A percentile compares a stretch with the other conserved stretches of the same genome.
Evolutionary conservation across 2,888 invertebrate genomes (phyloP).

Genomic region (Atherix ibis): DNA sequence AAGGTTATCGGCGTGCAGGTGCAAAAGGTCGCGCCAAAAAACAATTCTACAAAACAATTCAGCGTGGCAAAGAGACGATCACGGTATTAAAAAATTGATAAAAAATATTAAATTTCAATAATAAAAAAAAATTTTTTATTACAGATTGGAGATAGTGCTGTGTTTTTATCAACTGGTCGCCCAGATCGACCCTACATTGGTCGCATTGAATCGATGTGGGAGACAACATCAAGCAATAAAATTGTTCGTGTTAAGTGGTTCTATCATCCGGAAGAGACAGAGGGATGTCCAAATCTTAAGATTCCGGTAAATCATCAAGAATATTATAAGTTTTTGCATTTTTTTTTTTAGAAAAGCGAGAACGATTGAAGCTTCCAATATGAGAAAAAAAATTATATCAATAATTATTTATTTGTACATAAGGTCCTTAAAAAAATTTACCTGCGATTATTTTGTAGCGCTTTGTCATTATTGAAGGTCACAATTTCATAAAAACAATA

Average conservation of each 20-base stretch:
- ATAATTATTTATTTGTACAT: no score
- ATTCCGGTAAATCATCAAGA: constrained; percentile 59
- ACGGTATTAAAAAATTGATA: constrained; percentile 36
- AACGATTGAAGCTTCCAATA: no score
- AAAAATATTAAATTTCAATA: constrained; percentile 4
- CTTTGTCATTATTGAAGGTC: no score
- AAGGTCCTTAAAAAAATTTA: no score
- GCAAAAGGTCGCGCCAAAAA: constrained; percentile 68
- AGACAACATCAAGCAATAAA: constrained; percentile 72
- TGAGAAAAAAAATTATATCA: no score
- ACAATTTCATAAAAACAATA: no score
- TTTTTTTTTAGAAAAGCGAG: no score
- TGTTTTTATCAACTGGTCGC: constrained; percentile 81
- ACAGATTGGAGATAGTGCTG: constrained; percentile 88
- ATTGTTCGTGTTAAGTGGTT: constrained; percentile 90
- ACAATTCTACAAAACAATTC: constrained; percentile 73
- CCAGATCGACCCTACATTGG: constrained; percentile 89
- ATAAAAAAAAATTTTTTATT: constrained; percentile 6
- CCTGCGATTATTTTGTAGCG: no score
- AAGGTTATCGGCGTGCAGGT: constrained; percentile 61
- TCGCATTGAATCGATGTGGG: constrained; percentile 83
- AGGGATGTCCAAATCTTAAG: constrained; percentile 55
- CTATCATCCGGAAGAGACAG: constrained; percentile 91
- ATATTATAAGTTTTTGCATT: no score
- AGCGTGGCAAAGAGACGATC: constrained; percentile 70